Conservation (phyloP, 1,140 invertebrate species). For the Drosophila busckii region DNA sequence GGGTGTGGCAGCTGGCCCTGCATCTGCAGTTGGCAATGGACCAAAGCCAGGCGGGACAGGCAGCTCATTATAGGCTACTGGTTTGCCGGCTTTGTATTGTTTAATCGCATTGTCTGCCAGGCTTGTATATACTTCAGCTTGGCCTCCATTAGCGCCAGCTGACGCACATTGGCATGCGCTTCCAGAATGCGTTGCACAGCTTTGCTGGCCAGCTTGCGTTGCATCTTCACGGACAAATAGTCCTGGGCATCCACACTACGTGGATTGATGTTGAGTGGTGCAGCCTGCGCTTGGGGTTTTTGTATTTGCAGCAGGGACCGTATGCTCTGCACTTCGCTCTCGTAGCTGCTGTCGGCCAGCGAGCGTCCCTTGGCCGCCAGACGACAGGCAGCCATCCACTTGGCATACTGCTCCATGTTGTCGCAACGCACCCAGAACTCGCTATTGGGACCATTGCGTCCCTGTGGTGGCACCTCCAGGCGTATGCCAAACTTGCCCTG, state of each 20-base stretch:
- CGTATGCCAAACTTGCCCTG: constrained; percentile 96
- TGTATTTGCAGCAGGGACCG: constrained; percentile 94
- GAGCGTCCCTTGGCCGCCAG: constrained; percentile 96
- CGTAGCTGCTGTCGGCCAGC: constrained; percentile 95
- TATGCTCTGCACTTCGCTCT: constrained; percentile 94
- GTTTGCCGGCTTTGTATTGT: constrained; percentile 86
- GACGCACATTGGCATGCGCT: constrained; percentile 97
- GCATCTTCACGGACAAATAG: constrained; percentile 92
- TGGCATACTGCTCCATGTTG: constrained; percentile 96
- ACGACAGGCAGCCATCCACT: constrained; percentile 98
- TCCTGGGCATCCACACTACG: constrained; percentile 91
- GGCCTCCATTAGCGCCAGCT: constrained; percentile 92
- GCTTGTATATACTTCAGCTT: constrained; percentile 99
- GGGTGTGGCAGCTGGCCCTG: constrained; percentile 40
- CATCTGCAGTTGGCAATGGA: constrained; percentile 78
- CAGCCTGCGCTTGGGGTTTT: constrained; percentile 85
- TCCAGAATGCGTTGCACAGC: constrained; percentile 93
- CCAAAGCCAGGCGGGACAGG: constrained; percentile 91
- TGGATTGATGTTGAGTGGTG: constrained; percentile 84
- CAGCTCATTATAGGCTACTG: constrained; percentile 89
- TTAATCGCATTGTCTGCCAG: constrained; percentile 97
- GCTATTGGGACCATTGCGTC: constrained; percentile 84
- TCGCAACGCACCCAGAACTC: constrained; percentile 98
- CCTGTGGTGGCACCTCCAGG: constrained; percentile 93
- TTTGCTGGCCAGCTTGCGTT: constrained; percentile 89